phyloP scores from a whole-genome alignment of 2,113 vertebrate genomes.

The Scartelaos histophorus region DNA sequence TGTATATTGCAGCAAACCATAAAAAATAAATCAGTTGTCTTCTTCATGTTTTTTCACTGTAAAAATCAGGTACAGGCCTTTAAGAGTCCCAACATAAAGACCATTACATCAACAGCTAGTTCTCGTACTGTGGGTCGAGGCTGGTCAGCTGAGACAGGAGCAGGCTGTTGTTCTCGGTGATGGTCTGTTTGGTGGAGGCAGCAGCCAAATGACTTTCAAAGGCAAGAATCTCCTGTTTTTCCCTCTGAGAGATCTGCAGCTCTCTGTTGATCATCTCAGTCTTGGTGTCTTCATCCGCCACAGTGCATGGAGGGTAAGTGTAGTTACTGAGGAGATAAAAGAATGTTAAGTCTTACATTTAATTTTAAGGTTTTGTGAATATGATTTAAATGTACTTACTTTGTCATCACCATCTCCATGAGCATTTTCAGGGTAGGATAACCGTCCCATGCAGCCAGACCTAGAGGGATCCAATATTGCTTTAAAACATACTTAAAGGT shows the following conservation, averaged over 20 bases:
- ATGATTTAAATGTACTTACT: conserved; percentile 73
- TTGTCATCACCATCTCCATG: conserved; percentile 99
- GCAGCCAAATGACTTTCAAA: conserved; percentile 97
- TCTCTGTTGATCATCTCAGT: conserved; percentile 93
- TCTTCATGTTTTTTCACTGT: too few relatives aligned
- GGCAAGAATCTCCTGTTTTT: conserved; percentile 96
- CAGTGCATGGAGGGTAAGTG: conserved; percentile 91
- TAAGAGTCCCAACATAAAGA: background rate
- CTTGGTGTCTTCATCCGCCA: conserved; percentile 93
- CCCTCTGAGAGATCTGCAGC: conserved; percentile 92
- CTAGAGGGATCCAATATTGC: conserved; percentile 61
- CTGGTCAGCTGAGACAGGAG: conserved; percentile 94
- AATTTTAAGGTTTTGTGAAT: background rate
- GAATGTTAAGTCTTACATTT: background rate
- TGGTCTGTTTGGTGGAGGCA: conserved; percentile 96
- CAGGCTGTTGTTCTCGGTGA: conserved; percentile 96
- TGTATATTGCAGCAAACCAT: too few relatives aligned
- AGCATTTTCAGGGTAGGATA: conserved; percentile 98
- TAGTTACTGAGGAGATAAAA: conserved; percentile 83
- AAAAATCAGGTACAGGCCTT: too few relatives aligned
- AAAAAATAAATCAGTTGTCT: too few relatives aligned
- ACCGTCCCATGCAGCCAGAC: conserved; percentile 94
- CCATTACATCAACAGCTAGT: background rate
- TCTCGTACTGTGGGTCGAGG: conserved; percentile 91
- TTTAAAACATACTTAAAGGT: background rate